Base-by-base conservation (phyloP, 2,113 vertebrate genomes). In the Diphyllodes magnificus region DNA sequence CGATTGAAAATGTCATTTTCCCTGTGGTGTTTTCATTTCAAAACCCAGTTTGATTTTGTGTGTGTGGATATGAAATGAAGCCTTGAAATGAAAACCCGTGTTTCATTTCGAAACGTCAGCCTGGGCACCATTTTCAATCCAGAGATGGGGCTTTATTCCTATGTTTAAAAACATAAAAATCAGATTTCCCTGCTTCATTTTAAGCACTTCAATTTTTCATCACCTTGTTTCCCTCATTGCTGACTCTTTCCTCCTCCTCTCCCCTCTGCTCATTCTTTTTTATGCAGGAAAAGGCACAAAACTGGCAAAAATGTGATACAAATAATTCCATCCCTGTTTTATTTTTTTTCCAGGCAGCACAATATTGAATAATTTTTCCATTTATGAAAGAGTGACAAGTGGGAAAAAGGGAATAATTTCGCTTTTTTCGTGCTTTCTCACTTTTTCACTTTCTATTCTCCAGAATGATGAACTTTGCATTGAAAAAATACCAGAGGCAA, bases 71-170 rank as follows among this genome's bases (percentile, higher is more conserved):
- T 59, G 86, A 92, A 94, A 59, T 90, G 31, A 75, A 66, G 75
- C 31, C 31, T 78, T 44, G 80, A 71, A 86, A 86, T 75, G 39
- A 90, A 95, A 95, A 90, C 61, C n/a, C n/a, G 81, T 33, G 71
- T 93, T 93, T 94, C 72, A 91, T 95, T 95, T 94, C 76, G 64
- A 93, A 93, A 86, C 47, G 82, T 65, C 50, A 93, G 68, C 25
- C 66, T 60, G 75, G 44, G 82, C 70, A 80, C 31, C 23, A 13
- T 19, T 79, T 86, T 65, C 68, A 59, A 7, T 37, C 35, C 75
- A 30, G 77, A 83, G 35, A 63, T 59, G 42, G 31, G 50, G 27
- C 15, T 80, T 90, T 42, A 51, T 33, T 65, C 28, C 23, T 23
- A 0, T 16, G 15, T 64, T 88, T 65, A 30, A 69, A 85, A 88